phyloP scores from a whole-genome alignment of 2,888 invertebrate genomes.

The Agrochola lota region DNA sequence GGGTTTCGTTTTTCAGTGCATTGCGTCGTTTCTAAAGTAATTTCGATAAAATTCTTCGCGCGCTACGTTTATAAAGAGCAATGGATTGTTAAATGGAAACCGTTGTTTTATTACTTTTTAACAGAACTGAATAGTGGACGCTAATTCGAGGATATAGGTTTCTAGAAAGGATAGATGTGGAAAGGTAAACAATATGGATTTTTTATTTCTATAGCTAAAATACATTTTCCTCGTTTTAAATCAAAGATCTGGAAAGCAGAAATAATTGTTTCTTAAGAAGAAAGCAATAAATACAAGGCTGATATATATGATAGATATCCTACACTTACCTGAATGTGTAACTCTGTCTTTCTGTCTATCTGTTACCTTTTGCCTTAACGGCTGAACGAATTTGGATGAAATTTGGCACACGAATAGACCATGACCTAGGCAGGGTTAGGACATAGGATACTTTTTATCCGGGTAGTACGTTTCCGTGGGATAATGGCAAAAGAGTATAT shows the following conservation, averaged over 20 bases:
- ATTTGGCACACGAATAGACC: too few relatives aligned
- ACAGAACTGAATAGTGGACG: conserved; percentile 21
- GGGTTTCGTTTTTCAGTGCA: conserved; percentile 32
- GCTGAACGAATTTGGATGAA: too few relatives aligned
- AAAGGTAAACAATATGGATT: neutral
- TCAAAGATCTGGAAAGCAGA: neutral
- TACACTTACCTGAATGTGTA: too few relatives aligned
- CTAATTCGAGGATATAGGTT: conserved; percentile 32
- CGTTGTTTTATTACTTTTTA: conserved; percentile 22
- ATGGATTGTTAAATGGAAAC: conserved; percentile 39
- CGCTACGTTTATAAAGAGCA: conserved; percentile 17
- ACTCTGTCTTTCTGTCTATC: too few relatives aligned
- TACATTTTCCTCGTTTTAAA: neutral
- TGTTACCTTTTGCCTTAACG: too few relatives aligned
- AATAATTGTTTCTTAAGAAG: too few relatives aligned
- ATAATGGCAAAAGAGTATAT: neutral
- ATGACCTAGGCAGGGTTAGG: too few relatives aligned
- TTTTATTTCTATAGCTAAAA: neutral
- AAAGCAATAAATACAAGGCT: too few relatives aligned
- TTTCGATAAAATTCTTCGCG: conserved; percentile 24
- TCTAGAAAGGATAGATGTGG: neutral
- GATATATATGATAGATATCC: too few relatives aligned
- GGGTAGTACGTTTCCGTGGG: too few relatives aligned
- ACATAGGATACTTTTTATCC: too few relatives aligned
- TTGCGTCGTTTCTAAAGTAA: conserved; percentile 29